Evolutionary conservation across 2,113 vertebrate genomes (phyloP).

Genomic region (Hippocampus comes): DNA sequence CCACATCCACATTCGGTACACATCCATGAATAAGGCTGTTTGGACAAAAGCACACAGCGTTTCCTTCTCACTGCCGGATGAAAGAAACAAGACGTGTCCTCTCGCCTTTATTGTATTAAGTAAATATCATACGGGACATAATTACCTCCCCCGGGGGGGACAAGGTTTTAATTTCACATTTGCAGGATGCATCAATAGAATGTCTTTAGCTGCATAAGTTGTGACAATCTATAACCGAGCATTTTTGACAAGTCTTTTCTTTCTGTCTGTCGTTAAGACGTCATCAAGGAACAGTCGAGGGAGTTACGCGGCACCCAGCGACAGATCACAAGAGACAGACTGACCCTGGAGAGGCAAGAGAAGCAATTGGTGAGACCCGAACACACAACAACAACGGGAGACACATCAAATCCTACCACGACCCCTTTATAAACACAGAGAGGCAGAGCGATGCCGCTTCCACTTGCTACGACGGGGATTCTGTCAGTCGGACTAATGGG

Average conservation of each 20-base stretch:
- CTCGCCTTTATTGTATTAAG: constrained; percentile 55
- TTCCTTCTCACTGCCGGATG: constrained; percentile 46
- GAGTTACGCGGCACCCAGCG: constrained; percentile 95
- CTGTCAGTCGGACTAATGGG: constrained; percentile 41
- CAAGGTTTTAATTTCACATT: constrained; percentile 53
- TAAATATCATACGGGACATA: constrained; percentile 69
- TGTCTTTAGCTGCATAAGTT: too few species aligned
- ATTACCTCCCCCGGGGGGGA: constrained; percentile 66
- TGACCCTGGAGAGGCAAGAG: constrained; percentile 92
- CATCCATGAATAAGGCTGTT: constrained; percentile 14
- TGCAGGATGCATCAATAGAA: background rate
- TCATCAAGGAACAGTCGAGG: constrained; percentile 93
- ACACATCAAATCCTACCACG: constrained; percentile 36
- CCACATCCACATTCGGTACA: constrained; percentile 12
- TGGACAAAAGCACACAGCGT: constrained; percentile 10
- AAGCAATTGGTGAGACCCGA: constrained; percentile 88
- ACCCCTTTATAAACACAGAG: background rate
- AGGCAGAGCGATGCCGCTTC: constrained; percentile 10
- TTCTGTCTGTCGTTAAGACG: constrained; percentile 70
- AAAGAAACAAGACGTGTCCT: constrained; percentile 41
- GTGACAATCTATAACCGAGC: too few species aligned
- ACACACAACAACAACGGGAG: background rate
- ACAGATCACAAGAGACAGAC: constrained; percentile 89
- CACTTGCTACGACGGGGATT: constrained; percentile 16
- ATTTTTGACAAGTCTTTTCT: too few species aligned